Conservation (phyloP, 1,140 invertebrate species). For the Drosophila bipectinata region DNA sequence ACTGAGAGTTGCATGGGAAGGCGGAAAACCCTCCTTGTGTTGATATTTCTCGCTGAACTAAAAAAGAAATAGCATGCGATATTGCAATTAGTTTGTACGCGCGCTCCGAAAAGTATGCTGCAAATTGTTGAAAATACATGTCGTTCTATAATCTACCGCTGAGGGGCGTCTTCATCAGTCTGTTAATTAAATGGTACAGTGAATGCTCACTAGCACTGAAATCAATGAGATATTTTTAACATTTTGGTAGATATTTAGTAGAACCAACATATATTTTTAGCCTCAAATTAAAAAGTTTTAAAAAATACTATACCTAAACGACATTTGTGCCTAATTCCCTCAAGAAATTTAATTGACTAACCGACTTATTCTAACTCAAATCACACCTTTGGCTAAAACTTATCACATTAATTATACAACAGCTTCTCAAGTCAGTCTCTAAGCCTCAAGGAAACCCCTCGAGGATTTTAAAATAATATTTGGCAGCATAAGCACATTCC, state of each 20-base stretch:
- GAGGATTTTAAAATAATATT: not conserved
- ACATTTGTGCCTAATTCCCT: not conserved
- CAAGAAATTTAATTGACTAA: not conserved
- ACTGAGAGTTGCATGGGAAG: constrained; percentile 11
- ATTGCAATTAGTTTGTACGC: constrained; percentile 18
- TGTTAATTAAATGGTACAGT: not conserved
- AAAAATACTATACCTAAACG: no score
- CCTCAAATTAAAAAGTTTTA: no score
- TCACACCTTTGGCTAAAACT: not conserved
- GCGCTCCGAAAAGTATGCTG: constrained; percentile 52
- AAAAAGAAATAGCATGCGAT: constrained; percentile 17
- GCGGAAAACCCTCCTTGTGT: constrained; percentile 13
- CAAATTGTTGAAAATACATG: not conserved
- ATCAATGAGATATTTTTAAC: no score
- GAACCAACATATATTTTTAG: no score
- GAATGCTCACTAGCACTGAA: not conserved
- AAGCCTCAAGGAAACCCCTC: not conserved
- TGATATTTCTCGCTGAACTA: constrained; percentile 40
- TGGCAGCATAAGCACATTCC: constrained; percentile 2
- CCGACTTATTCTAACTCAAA: not conserved
- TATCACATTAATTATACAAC: not conserved
- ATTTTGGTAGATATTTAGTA: no score
- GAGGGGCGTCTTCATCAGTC: not conserved
- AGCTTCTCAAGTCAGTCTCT: not conserved
- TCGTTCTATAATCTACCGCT: constrained; percentile 2